phyloP scores from a whole-genome alignment of 2,888 invertebrate species.

The Andrena trimmerana region DNA sequence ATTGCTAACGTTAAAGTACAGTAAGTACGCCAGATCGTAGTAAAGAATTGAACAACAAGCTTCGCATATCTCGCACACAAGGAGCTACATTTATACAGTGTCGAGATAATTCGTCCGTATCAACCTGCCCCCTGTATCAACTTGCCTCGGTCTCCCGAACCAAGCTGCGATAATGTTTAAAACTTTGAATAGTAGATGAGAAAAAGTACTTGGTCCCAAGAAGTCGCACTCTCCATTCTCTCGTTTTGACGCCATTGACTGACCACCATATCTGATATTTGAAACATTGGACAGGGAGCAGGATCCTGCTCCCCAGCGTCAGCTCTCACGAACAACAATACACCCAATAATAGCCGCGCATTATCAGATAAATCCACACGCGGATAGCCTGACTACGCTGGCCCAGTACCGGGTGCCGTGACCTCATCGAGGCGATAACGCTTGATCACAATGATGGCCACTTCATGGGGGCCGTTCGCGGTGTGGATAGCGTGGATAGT shows the following conservation, averaged over 20 bases:
- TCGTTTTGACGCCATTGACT: neutral
- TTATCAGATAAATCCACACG: conserved; percentile 52
- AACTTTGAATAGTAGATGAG: too few relatives aligned
- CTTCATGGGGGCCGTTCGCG: conserved; percentile 40
- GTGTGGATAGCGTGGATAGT: conserved; percentile 16
- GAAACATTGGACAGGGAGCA: neutral
- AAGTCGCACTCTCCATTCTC: neutral
- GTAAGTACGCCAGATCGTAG: too few relatives aligned
- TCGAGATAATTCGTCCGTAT: too few relatives aligned
- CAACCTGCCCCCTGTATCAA: too few relatives aligned
- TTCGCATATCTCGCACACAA: too few relatives aligned
- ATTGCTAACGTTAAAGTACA: too few relatives aligned
- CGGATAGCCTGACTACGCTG: conserved; percentile 28
- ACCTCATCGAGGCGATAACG: conserved; percentile 53
- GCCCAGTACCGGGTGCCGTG: conserved; percentile 56
- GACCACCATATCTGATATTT: neutral
- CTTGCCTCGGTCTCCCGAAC: too few relatives aligned
- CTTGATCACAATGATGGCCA: conserved; percentile 61
- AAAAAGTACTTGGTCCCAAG: neutral
- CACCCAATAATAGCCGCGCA: conserved; percentile 35
- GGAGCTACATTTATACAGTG: too few relatives aligned
- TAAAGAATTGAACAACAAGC: too few relatives aligned
- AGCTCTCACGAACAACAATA: conserved; percentile 22
- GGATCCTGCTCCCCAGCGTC: conserved; percentile 21
- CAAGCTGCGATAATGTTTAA: too few relatives aligned